These are phyloP conservation scores for Megalops atlanticus DNA, from an alignment of 2,113 vertebrate species.

Conservation along the genomic window DNA sequence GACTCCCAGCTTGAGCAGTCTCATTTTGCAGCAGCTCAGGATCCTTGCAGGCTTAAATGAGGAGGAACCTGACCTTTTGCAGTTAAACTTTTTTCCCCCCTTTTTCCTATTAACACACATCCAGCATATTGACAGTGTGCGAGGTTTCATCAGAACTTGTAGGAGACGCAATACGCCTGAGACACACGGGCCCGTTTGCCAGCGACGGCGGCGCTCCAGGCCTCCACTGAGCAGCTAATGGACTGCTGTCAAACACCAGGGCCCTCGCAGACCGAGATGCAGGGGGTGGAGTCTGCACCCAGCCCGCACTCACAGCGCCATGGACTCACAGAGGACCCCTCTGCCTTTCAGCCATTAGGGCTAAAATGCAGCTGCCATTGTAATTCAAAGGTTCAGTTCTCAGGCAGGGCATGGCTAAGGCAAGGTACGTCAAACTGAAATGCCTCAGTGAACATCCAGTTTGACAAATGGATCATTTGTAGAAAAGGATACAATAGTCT, in stretches of 20 bases:
- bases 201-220: background rate
- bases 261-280: too few relatives aligned
- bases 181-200: background rate
- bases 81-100: conserved; percentile 29
- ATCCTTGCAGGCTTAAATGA: conserved; percentile 36
- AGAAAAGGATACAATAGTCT: background rate
- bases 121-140: conserved; percentile 56
- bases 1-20: conserved; percentile 2
- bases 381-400: background rate
- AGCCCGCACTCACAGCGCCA: too few relatives aligned
- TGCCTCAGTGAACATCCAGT: background rate
- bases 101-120: conserved; percentile 52
- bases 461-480: background rate
- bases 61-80: conserved; percentile 42
- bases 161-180: too few relatives aligned
- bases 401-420: background rate
- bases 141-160: conserved; percentile 33
- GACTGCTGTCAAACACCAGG: background rate
- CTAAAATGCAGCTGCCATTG: background rate
- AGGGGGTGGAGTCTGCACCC: too few relatives aligned
- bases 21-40: conserved; percentile 5
- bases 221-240: background rate
- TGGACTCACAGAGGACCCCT: too few relatives aligned
- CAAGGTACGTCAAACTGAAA: background rate
- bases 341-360: background rate